These are phyloP conservation scores for Setophaga petechia DNA, from an alignment of 2,113 vertebrate species.

Conservation along the genomic window DNA sequence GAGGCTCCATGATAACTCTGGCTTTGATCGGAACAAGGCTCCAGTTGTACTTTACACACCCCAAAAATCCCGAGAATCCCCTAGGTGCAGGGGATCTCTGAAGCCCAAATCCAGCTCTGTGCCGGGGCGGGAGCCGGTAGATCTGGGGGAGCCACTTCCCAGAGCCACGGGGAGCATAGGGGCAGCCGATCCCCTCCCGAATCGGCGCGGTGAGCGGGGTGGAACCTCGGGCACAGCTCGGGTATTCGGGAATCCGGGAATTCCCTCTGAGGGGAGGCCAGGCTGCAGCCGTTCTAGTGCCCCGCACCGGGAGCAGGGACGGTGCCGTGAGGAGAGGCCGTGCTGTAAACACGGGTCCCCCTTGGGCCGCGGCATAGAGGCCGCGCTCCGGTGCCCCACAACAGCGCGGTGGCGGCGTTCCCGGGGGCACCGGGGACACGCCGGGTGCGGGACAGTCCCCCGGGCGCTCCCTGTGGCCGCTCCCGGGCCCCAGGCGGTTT, in stretches of 20 bases:
- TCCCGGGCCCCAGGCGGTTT: not conserved
- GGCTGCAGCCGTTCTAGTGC: not conserved
- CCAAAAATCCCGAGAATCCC: not conserved
- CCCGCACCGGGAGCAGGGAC: not conserved
- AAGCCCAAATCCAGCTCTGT: fast-evolving
- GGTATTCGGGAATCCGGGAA: fast-evolving
- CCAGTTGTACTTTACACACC: fast-evolving
- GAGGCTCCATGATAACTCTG: not conserved
- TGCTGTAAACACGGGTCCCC: fast-evolving
- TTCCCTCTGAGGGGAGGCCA: not conserved
- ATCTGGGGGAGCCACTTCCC: not conserved
- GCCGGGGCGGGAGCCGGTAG: not conserved
- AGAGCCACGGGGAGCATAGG: fast-evolving
- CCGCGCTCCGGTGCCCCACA: not conserved
- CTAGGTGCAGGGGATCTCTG: fast-evolving
- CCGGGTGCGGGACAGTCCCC: not conserved
- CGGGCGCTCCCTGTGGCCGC: not conserved
- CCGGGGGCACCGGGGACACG: not conserved
- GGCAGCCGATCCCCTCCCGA: fast-evolving
- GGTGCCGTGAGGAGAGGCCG: not conserved
- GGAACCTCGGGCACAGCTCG: too few species aligned
- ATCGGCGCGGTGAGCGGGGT: fast-evolving
- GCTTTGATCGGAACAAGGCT: not conserved
- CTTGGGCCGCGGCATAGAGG: not conserved
- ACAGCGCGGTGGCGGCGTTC: not conserved